Base-by-base conservation (phyloP, 2,888 invertebrate genomes). In the Phyto melanocephala region DNA sequence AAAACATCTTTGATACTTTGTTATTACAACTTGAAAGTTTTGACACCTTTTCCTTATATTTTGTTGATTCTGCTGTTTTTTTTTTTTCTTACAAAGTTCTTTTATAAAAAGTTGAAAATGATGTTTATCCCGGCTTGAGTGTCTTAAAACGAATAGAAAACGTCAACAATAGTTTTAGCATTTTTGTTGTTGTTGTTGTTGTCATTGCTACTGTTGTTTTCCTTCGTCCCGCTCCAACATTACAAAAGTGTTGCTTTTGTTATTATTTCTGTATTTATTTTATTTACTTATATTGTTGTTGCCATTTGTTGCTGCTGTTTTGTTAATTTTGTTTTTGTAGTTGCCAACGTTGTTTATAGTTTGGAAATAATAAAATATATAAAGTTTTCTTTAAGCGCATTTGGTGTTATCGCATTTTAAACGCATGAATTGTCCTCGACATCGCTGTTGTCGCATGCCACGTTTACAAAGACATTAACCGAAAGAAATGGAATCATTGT, bases 321-420 rank as follows among this genome's bases (percentile, higher is more conserved):
- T 63, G 33, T 77, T 71, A 58, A 81, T 58, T 67, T 11, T 60
- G 80, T 75, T 52, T 42, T 37, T 60, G 6, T 28, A 67, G 68
- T 74, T 42, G 56, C 77, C 81, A 82, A 71, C 75, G 63, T 79
- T 82, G 81, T 82, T 82, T 75, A 70, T 82, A 65, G 70, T 75
- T 75, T 37, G 33, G 60, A 47, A 63, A 74, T 56, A 60, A 60
- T 42, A 70, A 40, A 72, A 58, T 63, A 52, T 74, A 40, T 13
- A 71, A 79, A 79, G 71, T 82, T 79, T 82, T 67, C 60, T 67
- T 79, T 72, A 72, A 72, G 52, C 65, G 63, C 74, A 76, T 84
- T 84, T 78, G 81, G 70, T 78, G 71, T 84, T 84, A 84, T 85
- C 82, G 81, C 80, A 72, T 84, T 84, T 85, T 85, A 86, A 85